Base-by-base conservation (phyloP, 92 coral and sea anemone genomes). In the Palythoa grandiflora region DNA sequence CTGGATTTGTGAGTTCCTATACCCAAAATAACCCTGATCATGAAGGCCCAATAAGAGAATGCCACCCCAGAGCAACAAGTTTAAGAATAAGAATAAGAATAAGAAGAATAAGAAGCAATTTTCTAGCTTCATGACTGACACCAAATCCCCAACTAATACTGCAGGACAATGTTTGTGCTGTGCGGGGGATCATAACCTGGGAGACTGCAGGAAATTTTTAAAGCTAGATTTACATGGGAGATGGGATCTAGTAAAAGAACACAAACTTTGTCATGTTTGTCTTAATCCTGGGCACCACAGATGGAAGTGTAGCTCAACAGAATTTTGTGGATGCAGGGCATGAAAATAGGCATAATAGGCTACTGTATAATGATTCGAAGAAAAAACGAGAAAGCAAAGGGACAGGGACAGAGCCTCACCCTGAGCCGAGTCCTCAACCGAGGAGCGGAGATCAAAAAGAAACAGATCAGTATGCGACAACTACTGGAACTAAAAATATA, bases 381-480 rank as follows among this genome's bases (percentile, higher is more conserved):
- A 79, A 87, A 35, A 75, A 80, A 8, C 50, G 59, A 20, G 53
- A 60, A 14, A 71, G n/a, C 28, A n/a, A 47, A 38, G 73, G 17
- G 6, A 68, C 28, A 35, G 51, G 9, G 47, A 19, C n/a, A 17
- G 63, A 57, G n/a, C 63, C 63, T 17, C 63, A 57, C n/a, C 3
- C 19, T 2, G 68, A 61, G 68, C 28, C 68, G 68, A 61, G 36
- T 61, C 68, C 19, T 61, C 68, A 6, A 61, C 5, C 21, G 28
- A 19, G 17, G 68, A 61, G 68, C 6, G 68, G 68, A 61, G 68
- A 61, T 61, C 68, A 61, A 61, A 61, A 80, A 83, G 83, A 70
- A 77, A 84, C 93, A 16, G 88, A 84, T 36, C 91, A 89, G 72
- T 87, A 87, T 65, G 76, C 95, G 5, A 89, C 86, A 21, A 90